A percentile compares a stretch with the other conserved stretches of the same genome.
phyloP scores from a whole-genome alignment of 2,113 vertebrate species.

The Clarias gariepinus region DNA sequence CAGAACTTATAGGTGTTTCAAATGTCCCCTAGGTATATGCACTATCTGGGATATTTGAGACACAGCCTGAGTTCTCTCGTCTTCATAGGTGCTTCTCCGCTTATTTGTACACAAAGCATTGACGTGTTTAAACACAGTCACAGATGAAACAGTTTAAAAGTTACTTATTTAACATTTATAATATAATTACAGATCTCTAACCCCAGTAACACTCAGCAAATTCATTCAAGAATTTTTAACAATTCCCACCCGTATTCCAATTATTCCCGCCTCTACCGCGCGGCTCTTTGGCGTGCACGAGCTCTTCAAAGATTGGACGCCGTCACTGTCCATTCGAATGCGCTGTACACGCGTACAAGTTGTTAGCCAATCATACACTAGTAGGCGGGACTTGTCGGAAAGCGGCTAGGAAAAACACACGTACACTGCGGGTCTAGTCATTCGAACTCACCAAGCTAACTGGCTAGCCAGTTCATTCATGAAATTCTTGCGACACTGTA shows the following conservation, averaged over 20 bases:
- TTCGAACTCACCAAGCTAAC: background rate
- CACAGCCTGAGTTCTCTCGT: background rate
- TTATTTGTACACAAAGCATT: background rate
- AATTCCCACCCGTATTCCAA: constrained; percentile 12
- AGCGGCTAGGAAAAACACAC: background rate
- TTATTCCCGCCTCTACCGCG: background rate
- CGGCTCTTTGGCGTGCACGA: background rate
- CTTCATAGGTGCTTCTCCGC: background rate
- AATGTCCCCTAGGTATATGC: background rate
- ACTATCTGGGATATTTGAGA: background rate
- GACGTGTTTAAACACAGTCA: background rate
- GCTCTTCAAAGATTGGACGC: background rate
- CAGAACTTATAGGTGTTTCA: background rate
- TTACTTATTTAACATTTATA: background rate
- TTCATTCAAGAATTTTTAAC: background rate
- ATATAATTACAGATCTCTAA: background rate
- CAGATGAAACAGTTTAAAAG: background rate
- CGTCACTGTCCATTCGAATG: background rate
- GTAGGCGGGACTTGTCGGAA: background rate
- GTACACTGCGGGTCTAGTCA: background rate
- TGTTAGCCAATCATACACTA: background rate
- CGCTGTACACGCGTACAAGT: too few relatives aligned
- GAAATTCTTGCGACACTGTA: background rate
- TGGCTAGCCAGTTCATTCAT: background rate
- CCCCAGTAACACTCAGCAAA: background rate